phyloP scores from a whole-genome alignment of 1,140 invertebrate genomes.

The Papilio aristodemus region DNA sequence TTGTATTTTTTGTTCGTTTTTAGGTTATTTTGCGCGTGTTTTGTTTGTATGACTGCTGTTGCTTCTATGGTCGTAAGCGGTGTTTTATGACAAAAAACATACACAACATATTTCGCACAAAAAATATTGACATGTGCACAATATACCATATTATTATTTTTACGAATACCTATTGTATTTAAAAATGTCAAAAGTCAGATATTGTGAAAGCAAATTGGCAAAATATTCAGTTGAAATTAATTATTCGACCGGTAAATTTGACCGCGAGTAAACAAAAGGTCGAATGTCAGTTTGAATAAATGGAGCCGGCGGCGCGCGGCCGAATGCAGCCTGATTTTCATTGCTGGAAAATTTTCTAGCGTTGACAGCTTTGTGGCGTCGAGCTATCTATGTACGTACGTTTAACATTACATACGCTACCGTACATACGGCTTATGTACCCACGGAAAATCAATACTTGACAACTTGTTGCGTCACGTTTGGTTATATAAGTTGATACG shows the following conservation, averaged over 20 bases:
- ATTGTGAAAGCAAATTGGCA: neutral
- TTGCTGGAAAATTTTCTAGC: conserved; percentile 52
- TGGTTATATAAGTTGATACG: conserved; percentile 33
- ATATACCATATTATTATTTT: neutral
- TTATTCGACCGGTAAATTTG: conserved; percentile 4
- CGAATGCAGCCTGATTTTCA: conserved; percentile 51
- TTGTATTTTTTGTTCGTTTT: neutral
- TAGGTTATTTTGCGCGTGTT: neutral
- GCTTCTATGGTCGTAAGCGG: neutral
- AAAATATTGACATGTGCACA: no score
- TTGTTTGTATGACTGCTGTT: neutral
- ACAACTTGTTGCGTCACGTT: conserved; percentile 39
- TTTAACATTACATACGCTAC: conserved; percentile 48
- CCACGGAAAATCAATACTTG: conserved; percentile 49
- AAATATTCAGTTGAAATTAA: conserved; percentile 1
- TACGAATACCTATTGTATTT: no score
- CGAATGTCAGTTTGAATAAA: conserved; percentile 41
- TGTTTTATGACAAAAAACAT: neutral
- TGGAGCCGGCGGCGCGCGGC: conserved; percentile 33
- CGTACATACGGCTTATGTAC: conserved; percentile 49
- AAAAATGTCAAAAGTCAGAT: no score
- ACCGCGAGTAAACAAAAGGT: conserved; percentile 21
- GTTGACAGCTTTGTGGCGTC: conserved; percentile 42
- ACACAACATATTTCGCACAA: no score
- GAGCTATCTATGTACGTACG: conserved; percentile 42